Base-by-base conservation (phyloP, 2,888 invertebrate genomes). In the Heteropelma amictum region DNA sequence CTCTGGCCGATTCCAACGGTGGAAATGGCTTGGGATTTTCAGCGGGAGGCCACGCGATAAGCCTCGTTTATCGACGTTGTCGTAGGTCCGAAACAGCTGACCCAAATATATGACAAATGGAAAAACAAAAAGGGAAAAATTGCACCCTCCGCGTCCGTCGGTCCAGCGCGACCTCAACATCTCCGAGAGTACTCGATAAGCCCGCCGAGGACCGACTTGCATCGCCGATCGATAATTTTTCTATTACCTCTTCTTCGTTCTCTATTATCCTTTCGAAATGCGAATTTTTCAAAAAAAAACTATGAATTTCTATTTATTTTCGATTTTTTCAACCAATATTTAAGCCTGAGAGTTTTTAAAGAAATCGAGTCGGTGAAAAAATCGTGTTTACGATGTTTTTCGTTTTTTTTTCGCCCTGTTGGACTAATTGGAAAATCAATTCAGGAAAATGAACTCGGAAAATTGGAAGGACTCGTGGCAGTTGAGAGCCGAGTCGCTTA, bases 391-490 rank as follows among this genome's bases (percentile, higher is more conserved):
- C n/a, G n/a, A n/a, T n/a, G n/a, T n/a, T n/a, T n/a, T n/a, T n/a
- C n/a, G n/a, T n/a, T 21, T 17, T 35, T 53, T 35, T 68, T 67
- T 30, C 40, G 5, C 12, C 38, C 21, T 19, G 33, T 53, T 53
- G 17, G 2, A 6, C 19, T 6, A 49, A 49, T 0, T 10, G n/a
- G 10, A 8, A 21, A 33, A 30, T 47, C 21, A 51, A 78, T 63
- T 12, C 73, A 90, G 91, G 89, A 87, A 75, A 54, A 42, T 3
- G 85, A 85, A 71, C 79, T 91, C 14, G 84, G 86, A 17, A 82
- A 83, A 71, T 84, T 91, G 23, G 89, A 90, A 69, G 72, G 77
- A 19, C 77, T 89, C 23, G 83, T 89, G 60, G 80, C 83, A n/a
- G 77, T 85, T 12, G 83, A 88, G 38, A 81, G 86, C 26, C 64